A percentile compares a stretch with the other conserved stretches of the same genome.
phyloP scores from a whole-genome alignment of 1,140 invertebrate species.

The Caerostris darwini region DNA sequence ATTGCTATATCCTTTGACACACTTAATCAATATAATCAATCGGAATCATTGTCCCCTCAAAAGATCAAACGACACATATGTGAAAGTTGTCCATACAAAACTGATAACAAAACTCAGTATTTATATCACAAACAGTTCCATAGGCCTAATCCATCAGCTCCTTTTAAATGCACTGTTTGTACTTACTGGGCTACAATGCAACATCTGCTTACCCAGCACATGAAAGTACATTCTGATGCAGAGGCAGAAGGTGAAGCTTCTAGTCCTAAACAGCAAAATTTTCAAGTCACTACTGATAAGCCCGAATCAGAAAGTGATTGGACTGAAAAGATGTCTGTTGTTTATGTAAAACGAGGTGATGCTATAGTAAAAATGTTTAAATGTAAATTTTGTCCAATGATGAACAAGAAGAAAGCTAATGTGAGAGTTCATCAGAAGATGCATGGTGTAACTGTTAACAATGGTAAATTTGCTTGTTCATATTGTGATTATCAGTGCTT shows the following conservation, averaged over 20 bases:
- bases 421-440: slow-evolving; percentile 93
- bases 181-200: slow-evolving; percentile 91
- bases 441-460: slow-evolving; percentile 84
- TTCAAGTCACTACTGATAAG: neutral
- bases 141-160: slow-evolving; percentile 84
- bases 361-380: slow-evolving; percentile 92
- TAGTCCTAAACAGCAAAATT: neutral
- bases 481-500: slow-evolving; percentile 92
- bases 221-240: slow-evolving; percentile 86
- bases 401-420: slow-evolving; percentile 87
- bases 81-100: slow-evolving; percentile 89
- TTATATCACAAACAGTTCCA: slow-evolving; percentile 93
- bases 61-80: slow-evolving; percentile 84
- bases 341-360: slow-evolving; percentile 88
- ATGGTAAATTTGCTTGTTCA: slow-evolving; percentile 84
- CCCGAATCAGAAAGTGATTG: slow-evolving; percentile 75
- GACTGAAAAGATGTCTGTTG: slow-evolving; percentile 81
- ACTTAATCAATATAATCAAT: slow-evolving; percentile 41
- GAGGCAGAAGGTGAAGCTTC: neutral
- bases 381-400: slow-evolving; percentile 91
- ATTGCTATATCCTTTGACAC: slow-evolving; percentile 69
- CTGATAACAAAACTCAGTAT: slow-evolving; percentile 91
- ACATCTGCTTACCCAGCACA: slow-evolving; percentile 89
- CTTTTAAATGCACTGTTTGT: slow-evolving; percentile 90
- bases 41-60: slow-evolving; percentile 45